phyloP scores from a whole-genome alignment of 2,113 vertebrate genomes.

The Hirundichthys speculiger region DNA sequence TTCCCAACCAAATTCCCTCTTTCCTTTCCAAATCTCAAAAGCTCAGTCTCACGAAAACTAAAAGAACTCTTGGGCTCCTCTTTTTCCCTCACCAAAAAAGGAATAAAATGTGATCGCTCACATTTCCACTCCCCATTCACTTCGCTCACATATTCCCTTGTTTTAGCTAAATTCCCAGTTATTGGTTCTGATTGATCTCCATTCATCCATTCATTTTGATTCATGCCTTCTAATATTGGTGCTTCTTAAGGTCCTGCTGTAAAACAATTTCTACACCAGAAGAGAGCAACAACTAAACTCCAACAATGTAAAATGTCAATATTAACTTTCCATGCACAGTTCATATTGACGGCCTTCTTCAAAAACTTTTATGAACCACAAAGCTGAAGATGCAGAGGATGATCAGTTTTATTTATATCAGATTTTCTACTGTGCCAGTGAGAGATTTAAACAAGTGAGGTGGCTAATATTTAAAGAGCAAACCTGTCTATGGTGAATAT shows the following conservation, averaged over 20 bases:
- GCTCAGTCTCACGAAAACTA: background rate
- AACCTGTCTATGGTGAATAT: background rate
- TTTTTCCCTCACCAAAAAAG: background rate
- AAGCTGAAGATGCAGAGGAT: background rate
- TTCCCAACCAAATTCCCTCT: slow-evolving; percentile 10
- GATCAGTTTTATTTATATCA: too few relatives aligned
- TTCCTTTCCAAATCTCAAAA: slow-evolving; percentile 16
- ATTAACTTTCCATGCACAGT: background rate
- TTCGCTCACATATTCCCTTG: background rate
- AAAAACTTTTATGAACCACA: background rate
- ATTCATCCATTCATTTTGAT: background rate
- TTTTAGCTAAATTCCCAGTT: background rate
- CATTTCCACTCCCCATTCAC: background rate
- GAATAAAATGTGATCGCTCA: background rate
- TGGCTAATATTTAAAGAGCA: background rate
- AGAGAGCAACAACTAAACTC: slow-evolving; percentile 4
- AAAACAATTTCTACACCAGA: background rate
- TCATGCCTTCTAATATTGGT: slow-evolving; percentile 4
- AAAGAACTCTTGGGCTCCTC: background rate
- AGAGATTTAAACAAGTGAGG: slow-evolving; percentile 13
- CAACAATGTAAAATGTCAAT: background rate
- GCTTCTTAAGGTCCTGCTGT: background rate
- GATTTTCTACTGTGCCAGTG: slow-evolving; percentile 4
- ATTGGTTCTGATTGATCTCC: background rate
- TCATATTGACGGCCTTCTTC: background rate